Conservation (phyloP, 1,140 invertebrate species). For the Nixonia krombeini region DNA sequence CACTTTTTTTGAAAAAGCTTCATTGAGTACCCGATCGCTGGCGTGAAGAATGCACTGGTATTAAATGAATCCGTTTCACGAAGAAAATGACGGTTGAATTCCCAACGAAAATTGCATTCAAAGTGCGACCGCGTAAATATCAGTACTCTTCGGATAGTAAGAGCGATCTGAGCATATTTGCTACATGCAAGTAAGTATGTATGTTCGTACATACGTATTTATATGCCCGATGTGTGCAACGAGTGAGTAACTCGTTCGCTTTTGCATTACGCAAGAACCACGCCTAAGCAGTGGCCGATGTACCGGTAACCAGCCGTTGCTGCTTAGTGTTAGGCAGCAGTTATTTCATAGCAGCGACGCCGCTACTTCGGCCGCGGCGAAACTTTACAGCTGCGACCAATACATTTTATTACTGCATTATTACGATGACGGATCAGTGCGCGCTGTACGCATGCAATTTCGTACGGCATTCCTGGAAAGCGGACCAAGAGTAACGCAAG, state of each 20-base stretch:
- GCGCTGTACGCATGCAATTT: slow-evolving; percentile 16
- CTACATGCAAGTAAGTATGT: slow-evolving; percentile 30
- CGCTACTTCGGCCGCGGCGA: slow-evolving; percentile 14
- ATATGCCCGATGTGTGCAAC: slow-evolving; percentile 34
- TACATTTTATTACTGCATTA: slow-evolving; percentile 54
- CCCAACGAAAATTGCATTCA: too few relatives aligned
- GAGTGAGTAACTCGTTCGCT: slow-evolving; percentile 58
- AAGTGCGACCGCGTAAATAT: slow-evolving; percentile 36
- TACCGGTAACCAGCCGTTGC: slow-evolving; percentile 46
- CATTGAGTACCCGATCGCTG: too few relatives aligned
- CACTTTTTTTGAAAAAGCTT: too few relatives aligned
- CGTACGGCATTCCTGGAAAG: slow-evolving; percentile 1
- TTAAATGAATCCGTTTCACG: too few relatives aligned
- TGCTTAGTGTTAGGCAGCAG: slow-evolving; percentile 18
- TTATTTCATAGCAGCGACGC: slow-evolving; percentile 43
- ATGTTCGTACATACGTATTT: slow-evolving; percentile 5
- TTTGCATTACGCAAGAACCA: slow-evolving; percentile 70
- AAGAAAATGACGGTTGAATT: too few relatives aligned
- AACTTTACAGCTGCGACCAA: slow-evolving; percentile 16
- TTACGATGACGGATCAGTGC: slow-evolving; percentile 28
- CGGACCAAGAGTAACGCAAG: too few relatives aligned
- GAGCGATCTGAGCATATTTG: slow-evolving; percentile 6
- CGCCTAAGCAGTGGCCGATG: slow-evolving; percentile 63
- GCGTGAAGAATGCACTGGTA: too few relatives aligned
- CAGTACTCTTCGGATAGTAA: slow-evolving; percentile 22